A percentile compares a stretch with the other conserved stretches of the same genome.
These are phyloP conservation scores for Stegodyphus mimosarum DNA, from an alignment of 1,140 invertebrate genomes.

Conservation along the genomic window DNA sequence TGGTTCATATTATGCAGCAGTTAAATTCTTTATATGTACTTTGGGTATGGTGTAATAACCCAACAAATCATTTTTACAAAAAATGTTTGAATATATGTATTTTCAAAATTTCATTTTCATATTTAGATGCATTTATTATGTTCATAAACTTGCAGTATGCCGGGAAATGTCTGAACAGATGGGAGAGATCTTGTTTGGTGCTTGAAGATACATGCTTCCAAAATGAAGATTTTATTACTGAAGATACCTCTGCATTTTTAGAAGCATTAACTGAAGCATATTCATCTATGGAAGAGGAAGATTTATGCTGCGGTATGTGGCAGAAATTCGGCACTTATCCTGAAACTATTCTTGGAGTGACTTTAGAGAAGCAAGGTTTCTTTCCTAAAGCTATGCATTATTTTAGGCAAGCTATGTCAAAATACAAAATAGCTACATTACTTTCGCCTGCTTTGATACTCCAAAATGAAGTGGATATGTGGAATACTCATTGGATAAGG, in stretches of 20 bases:
- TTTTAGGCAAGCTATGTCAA: too few relatives aligned
- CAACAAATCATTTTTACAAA: too few relatives aligned
- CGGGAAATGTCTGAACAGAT: slow-evolving; percentile 93
- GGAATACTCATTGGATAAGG: too few relatives aligned
- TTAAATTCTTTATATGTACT: too few relatives aligned
- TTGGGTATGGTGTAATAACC: too few relatives aligned
- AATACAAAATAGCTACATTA: too few relatives aligned
- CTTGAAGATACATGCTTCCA: slow-evolving; percentile 89
- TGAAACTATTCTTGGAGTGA: slow-evolving; percentile 89
- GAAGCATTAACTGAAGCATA: slow-evolving; percentile 78
- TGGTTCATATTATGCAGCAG: too few relatives aligned
- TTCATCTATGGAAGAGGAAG: slow-evolving; percentile 88
- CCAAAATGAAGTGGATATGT: too few relatives aligned
- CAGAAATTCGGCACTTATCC: slow-evolving; percentile 88
- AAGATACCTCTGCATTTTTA: slow-evolving; percentile 67
- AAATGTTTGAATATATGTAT: too few relatives aligned
- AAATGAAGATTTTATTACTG: slow-evolving; percentile 66
- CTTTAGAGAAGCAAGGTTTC: slow-evolving; percentile 95
- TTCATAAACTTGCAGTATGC: slow-evolving; percentile 79
- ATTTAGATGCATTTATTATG: too few relatives aligned
- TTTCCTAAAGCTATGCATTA: slow-evolving; percentile 69
- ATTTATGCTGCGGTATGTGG: slow-evolving; percentile 95
- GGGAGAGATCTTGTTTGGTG: slow-evolving; percentile 90
- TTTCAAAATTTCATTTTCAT: too few relatives aligned
- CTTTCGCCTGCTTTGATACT: too few relatives aligned